Evolutionary conservation across 1,140 invertebrate species (phyloP).

Genomic region (Delia radicum): DNA sequence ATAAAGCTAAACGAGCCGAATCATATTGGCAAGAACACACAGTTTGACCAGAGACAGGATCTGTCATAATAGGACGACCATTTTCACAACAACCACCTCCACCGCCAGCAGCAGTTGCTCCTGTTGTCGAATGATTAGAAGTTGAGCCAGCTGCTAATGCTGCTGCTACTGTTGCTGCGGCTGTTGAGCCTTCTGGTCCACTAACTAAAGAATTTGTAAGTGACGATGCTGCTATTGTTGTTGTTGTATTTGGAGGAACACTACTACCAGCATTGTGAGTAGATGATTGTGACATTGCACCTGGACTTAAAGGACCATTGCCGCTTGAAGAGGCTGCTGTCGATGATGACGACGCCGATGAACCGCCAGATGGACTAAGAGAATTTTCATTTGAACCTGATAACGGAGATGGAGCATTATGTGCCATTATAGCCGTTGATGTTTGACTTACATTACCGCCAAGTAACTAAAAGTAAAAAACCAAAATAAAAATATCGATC

Average conservation of each 20-base stretch:
- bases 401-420: conserved; percentile 46
- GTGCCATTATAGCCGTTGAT: conserved; percentile 10
- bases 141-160: conserved; percentile 28
- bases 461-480: conserved; percentile 37
- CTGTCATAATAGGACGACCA: conserved; percentile 90
- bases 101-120: conserved; percentile 41
- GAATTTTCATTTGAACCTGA: conserved; percentile 63
- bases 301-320: conserved; percentile 70
- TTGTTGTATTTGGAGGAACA: conserved; percentile 25
- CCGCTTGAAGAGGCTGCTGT: conserved; percentile 8
- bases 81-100: conserved; percentile 77
- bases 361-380: conserved; percentile 64
- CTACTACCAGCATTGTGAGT: conserved; percentile 42
- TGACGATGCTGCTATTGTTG: neutral
- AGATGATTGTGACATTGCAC: conserved; percentile 67
- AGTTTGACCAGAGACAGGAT: conserved; percentile 90
- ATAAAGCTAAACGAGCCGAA: conserved; percentile 70
- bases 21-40: conserved; percentile 96
- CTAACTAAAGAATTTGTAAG: neutral
- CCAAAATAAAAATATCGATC: conserved; percentile 25
- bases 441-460: conserved; percentile 29
- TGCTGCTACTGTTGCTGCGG: conserved; percentile 15
- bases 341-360: conserved; percentile 55
- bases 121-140: conserved; percentile 29
- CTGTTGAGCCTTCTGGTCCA: neutral